Evolutionary conservation across 2,113 vertebrate species (phyloP), one percentile per base, ranked within the genome.

Genomic region (Callospermophilus lateralis): DNA sequence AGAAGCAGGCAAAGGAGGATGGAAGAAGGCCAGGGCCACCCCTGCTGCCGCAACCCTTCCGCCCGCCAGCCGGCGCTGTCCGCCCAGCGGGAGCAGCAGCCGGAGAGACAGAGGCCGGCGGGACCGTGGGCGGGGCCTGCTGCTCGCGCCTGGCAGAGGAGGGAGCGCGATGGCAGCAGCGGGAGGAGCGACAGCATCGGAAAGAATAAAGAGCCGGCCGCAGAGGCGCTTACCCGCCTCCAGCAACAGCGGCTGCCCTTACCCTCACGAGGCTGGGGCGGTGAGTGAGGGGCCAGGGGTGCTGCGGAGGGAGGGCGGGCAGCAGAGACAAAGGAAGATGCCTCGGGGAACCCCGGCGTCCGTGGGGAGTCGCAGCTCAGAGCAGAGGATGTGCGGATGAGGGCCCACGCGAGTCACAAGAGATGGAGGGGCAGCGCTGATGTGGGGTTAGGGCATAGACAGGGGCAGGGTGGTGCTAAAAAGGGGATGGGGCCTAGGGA

Each of bases 281-380:
- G 84, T 83, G 95, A 93, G 96, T 80, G 95, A 79, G 95, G 96
- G 63, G 77, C 73, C n/a, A n/a, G n/a, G n/a, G n/a, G n/a, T n/a
- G 74, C 84, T 10, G 34, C 58, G 53, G 72, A 55, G 79, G 80
- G 81, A 65, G 90, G 90, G 96, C n/a, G n/a, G n/a, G n/a, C 61
- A 93, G 95, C 84, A 6, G 53, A 98, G 96, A 98, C 97, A 98
- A 98, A 98, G 97, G 95, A 95, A n/a, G n/a, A n/a, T n/a, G n/a
- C n/a, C n/a, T n/a, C n/a, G n/a, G n/a, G n/a, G n/a, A n/a, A n/a
- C n/a, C n/a, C n/a, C n/a, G n/a, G n/a, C n/a, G n/a, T n/a, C n/a
- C n/a, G n/a, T n/a, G n/a, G n/a, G n/a, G n/a, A n/a, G n/a, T n/a
- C n/a, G n/a, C n/a, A n/a, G n/a, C n/a, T n/a, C n/a, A n/a, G n/a